Percentiles rank a stretch among this genome's conserved stretches.
phyloP scores from a whole-genome alignment of 2,797 vertebrate species.

The Lutjanus campechanus region DNA sequence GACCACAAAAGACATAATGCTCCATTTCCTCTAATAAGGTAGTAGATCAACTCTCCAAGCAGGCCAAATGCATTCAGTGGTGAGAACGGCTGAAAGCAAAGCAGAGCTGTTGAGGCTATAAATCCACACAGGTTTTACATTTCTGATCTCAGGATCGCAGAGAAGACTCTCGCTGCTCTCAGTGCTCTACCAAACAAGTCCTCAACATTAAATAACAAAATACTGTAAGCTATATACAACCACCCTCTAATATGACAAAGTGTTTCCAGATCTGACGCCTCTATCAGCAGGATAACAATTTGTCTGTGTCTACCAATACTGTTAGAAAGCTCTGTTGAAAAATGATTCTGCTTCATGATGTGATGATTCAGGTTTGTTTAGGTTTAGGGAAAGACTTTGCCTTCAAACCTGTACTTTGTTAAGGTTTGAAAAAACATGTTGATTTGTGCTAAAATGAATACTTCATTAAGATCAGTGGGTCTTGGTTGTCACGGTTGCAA shows the following conservation, averaged over 20 bases:
- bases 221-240: background rate
- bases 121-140: constrained; percentile 40
- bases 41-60: constrained; percentile 70
- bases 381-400: background rate
- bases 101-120: constrained; percentile 25
- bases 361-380: background rate
- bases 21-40: constrained; percentile 82
- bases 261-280: background rate
- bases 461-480: too few species aligned
- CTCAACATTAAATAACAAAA: background rate
- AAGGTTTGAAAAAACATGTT: too few species aligned
- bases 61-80: constrained; percentile 34
- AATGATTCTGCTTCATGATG: background rate
- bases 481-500: background rate
- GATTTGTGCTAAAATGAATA: too few species aligned
- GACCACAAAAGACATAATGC: constrained; percentile 81
- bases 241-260: background rate
- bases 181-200: background rate
- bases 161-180: background rate
- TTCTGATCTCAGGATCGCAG: constrained; percentile 7
- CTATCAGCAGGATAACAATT: background rate
- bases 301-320: background rate
- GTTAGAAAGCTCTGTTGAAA: background rate
- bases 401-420: too few species aligned
- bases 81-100: constrained; percentile 18